Base-by-base conservation (phyloP, 2,113 vertebrate genomes). In the Paramisgurnus dabryanus region DNA sequence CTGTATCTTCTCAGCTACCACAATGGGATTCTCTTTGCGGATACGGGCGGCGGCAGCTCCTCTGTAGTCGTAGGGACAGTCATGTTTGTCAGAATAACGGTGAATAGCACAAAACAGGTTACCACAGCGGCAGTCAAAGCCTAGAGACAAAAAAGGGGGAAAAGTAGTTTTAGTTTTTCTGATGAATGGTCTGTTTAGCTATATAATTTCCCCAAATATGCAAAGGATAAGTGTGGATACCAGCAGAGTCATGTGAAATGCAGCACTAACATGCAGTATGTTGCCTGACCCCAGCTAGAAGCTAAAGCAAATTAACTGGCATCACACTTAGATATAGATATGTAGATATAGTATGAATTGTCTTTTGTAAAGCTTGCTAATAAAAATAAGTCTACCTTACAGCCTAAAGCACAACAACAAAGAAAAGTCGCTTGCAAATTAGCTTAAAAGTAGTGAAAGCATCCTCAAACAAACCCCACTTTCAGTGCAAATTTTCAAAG, bases 1-100 rank as follows among this genome's bases (percentile, higher is more conserved):
- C 91, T 96, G 95, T 85, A 96, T 95, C 89, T 96, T 96, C 90
- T 96, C 95, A 1, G 95, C 95, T 43, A 96, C 91, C 50, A 96
- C 93, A 2, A 96, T 92, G 87, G 95, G 95, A 86, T 96, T 96
- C 87, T 96, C 95, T 91, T 96, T 96, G 85, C 95, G 94, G 89
- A 96, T 93, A 87, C 94, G 95, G 87, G 94, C 95, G 0, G 95
- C 94, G 0, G 95, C 95, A 43, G 95, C 95, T 40, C 94, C 93
- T 90, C 95, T 93, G 91, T 96, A 96, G 89, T 96, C 95, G 0
- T 94, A 96, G 87, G 95, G 94, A 87, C 95, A 96, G 90, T 93
- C 91, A 79, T 96, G 95, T 92, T 95, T 94, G 91, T 96, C 95
- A 0, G 95, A 96, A 85, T 96, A 96, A 78, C 95, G 94, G 87